Evolutionary conservation across 2,888 invertebrate species (phyloP).

Genomic region (Dryomyza anilis): DNA sequence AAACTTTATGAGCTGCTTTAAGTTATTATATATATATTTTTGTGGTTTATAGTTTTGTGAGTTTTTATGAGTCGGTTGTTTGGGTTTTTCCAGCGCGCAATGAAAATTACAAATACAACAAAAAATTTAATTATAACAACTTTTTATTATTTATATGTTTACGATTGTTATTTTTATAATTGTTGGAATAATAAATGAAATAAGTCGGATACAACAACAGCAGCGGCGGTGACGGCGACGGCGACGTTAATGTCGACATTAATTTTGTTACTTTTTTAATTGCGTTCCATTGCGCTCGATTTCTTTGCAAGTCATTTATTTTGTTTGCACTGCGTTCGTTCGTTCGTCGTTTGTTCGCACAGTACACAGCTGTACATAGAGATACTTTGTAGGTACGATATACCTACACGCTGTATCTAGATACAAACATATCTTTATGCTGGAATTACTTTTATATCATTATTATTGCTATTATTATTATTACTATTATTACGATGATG

Average conservation of each 20-base stretch:
- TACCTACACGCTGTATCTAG: constrained; percentile 3
- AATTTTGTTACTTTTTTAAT: constrained; percentile 38
- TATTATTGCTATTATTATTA: constrained; percentile 48
- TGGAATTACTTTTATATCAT: constrained; percentile 24
- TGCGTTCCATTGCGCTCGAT: constrained; percentile 35
- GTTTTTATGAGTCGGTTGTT: constrained; percentile 1
- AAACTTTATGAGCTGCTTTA: not conserved
- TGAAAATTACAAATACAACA: not conserved
- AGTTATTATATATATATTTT: not conserved
- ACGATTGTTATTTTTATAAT: constrained; percentile 27
- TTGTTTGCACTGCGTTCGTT: constrained; percentile 19
- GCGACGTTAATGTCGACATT: constrained; percentile 35
- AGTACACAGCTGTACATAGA: not conserved
- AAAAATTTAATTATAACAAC: constrained; percentile 33
- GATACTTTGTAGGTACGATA: not conserved
- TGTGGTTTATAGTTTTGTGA: not conserved
- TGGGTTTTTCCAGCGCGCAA: not conserved
- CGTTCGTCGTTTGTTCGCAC: constrained; percentile 10
- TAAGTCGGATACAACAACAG: constrained; percentile 25
- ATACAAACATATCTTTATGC: constrained; percentile 2
- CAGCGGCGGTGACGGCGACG: constrained; percentile 32
- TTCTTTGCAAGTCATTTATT: constrained; percentile 36
- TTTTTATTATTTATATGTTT: constrained; percentile 23
- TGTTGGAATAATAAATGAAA: constrained; percentile 38
- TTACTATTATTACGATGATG: constrained; percentile 41